Evolutionary conservation across 1,140 invertebrate species (phyloP), one percentile per base, ranked within the genome.

Genomic region (Catajapyx aquilonaris): DNA sequence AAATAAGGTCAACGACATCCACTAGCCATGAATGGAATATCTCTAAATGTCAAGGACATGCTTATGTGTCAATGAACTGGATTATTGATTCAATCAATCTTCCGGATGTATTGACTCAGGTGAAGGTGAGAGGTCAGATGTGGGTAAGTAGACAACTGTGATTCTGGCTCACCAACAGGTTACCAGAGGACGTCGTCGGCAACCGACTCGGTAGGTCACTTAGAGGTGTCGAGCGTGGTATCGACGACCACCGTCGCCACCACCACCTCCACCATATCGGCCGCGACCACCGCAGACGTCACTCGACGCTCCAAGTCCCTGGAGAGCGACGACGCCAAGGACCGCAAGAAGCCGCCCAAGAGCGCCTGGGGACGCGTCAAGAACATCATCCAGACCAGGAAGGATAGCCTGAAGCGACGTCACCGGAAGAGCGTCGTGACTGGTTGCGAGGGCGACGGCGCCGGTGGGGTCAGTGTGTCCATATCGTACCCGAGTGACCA

Each of bases 331-430:
- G 41, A 44, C 16, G 32, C 38, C 19, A 35, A 43, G 17, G 40
- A 31, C 20, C 5, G 35, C 35, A 46, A 31, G 16, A 65, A 65
- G 41, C 51, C 58, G 1, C 60, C 62, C 47, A 66, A 65, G 52
- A 73, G 68, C 22, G 65, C 71, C 0, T 76, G 73, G 72, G 68
- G 65, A 1, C 71, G 73, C 50, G 69, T 76, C 51, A 68, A 71
- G 44, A 69, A 72, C 44, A 76, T 77, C 19, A 73, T 78, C 39
- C 69, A 76, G 47, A 69, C 71, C 0, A 56, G 70, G 28, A 60
- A 66, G 37, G 73, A 73, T 34, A 76, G 71, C 17, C 59, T 73
- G 7, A 71, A 68, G 52, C 68, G 65, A 48, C 39, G 41, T 13
- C 35, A 40, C 2, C 20, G 39, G 3, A 28, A 39, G 7, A 21